Percentiles rank a stretch among this genome's conserved stretches.
These are phyloP conservation scores for Chloroclystis v-ata DNA, from an alignment of 2,888 invertebrate species.

Conservation along the genomic window DNA sequence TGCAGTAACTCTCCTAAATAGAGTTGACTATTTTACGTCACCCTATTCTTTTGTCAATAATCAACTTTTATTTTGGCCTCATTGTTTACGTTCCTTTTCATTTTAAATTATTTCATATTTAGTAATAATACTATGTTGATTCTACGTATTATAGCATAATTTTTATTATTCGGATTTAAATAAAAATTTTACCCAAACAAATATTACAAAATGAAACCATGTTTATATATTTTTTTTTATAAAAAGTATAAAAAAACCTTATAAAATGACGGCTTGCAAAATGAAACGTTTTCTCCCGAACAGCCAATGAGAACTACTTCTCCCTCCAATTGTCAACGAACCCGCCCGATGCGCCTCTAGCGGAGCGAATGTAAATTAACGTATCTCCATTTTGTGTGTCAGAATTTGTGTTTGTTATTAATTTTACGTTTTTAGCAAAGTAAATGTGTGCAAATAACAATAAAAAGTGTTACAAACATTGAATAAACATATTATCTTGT, in stretches of 20 bases:
- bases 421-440: conserved; percentile 61
- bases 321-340: conserved; percentile 43
- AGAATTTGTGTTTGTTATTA: conserved; percentile 80
- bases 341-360: conserved; percentile 60
- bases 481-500: conserved; percentile 37
- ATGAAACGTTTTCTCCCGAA: conserved; percentile 47
- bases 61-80: conserved; percentile 20
- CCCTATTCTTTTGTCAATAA: not conserved
- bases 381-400: conserved; percentile 81
- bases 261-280: too few species aligned
- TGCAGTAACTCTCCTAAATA: conserved; percentile 32
- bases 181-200: too few species aligned
- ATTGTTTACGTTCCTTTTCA: conserved; percentile 41
- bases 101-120: not conserved
- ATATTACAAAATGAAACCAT: too few species aligned
- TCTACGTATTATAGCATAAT: too few species aligned
- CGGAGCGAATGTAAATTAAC: conserved; percentile 69
- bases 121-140: too few species aligned
- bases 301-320: conserved; percentile 50
- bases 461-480: conserved; percentile 48
- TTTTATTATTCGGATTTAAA: too few species aligned
- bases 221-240: too few species aligned
- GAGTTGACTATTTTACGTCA: conserved; percentile 18
- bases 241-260: too few species aligned
- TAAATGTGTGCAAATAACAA: conserved; percentile 53